These are phyloP conservation scores for Amphimallon solstitiale DNA, from an alignment of 2,888 invertebrate genomes.

Conservation along the genomic window DNA sequence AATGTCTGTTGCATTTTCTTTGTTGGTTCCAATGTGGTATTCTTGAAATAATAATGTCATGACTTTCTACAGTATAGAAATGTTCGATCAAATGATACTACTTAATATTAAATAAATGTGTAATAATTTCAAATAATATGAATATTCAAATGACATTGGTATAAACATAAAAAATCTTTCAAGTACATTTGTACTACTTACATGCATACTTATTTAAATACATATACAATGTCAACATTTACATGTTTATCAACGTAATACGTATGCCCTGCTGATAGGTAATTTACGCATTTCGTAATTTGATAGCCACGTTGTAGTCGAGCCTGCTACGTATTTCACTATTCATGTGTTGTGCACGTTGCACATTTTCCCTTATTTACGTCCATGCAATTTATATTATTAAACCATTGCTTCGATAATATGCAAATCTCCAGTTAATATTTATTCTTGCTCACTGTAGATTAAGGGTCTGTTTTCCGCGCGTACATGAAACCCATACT, in stretches of 20 bases:
- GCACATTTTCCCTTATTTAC: conserved; percentile 30
- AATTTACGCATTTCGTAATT: conserved; percentile 21
- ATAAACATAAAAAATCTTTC: too few relatives aligned
- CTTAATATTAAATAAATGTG: too few relatives aligned
- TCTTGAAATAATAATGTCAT: too few relatives aligned
- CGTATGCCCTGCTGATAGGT: background rate
- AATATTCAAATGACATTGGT: too few relatives aligned
- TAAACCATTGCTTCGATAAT: conserved; percentile 23
- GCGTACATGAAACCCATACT: conserved; percentile 12
- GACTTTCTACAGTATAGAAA: too few relatives aligned
- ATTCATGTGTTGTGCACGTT: conserved; percentile 7
- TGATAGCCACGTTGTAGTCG: conserved; percentile 12
- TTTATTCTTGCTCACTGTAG: conserved; percentile 16
- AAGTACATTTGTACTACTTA: too few relatives aligned
- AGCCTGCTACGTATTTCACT: background rate
- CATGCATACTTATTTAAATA: too few relatives aligned
- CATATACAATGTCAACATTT: background rate
- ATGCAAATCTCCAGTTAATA: conserved; percentile 18
- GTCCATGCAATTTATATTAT: conserved; percentile 25
- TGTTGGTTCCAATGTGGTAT: too few relatives aligned
- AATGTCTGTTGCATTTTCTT: too few relatives aligned
- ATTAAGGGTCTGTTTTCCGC: conserved; percentile 19
- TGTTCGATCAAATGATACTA: too few relatives aligned
- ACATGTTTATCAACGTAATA: background rate
- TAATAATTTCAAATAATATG: too few relatives aligned